Evolutionary conservation across 35 echinoderm and acorn worm species (phyloP).

Genomic region (Apostichopus japonicus): DNA sequence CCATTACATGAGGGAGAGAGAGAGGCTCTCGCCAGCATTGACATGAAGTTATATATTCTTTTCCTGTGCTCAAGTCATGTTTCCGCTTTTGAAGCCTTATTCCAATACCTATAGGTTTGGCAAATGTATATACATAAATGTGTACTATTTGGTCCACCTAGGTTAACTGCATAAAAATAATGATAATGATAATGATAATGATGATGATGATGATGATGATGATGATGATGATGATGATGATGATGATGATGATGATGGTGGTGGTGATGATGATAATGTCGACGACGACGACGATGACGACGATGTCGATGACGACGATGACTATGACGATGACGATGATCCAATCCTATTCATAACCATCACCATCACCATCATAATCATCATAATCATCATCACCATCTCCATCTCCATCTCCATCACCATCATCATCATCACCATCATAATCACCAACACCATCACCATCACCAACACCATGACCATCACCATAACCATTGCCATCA

Average conservation of each 20-base stretch:
- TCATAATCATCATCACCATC: too few relatives aligned
- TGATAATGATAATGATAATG: not conserved
- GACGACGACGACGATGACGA: too few relatives aligned
- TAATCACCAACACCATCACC: too few relatives aligned
- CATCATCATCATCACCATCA: too few relatives aligned
- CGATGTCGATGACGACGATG: too few relatives aligned
- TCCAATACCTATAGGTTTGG: not conserved
- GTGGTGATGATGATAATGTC: not conserved
- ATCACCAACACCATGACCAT: too few relatives aligned
- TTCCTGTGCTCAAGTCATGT: not conserved
- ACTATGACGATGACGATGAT: too few relatives aligned
- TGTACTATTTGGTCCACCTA: not conserved
- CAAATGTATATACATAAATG: not conserved
- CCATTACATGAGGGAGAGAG: too few relatives aligned
- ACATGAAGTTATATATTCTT: not conserved
- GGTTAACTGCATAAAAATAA: not conserved
- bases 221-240: not conserved
- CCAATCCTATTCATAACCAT: too few relatives aligned
- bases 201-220: not conserved
- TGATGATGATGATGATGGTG: not conserved
- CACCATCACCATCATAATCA: too few relatives aligned
- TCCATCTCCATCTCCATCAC: too few relatives aligned
- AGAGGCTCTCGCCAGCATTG: not conserved
- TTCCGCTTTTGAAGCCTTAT: not conserved
- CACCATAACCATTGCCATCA: too few relatives aligned